Percentiles rank a stretch among this genome's conserved stretches.
phyloP scores from a whole-genome alignment of 2,113 vertebrate genomes.

The Zosterops pallidus region DNA sequence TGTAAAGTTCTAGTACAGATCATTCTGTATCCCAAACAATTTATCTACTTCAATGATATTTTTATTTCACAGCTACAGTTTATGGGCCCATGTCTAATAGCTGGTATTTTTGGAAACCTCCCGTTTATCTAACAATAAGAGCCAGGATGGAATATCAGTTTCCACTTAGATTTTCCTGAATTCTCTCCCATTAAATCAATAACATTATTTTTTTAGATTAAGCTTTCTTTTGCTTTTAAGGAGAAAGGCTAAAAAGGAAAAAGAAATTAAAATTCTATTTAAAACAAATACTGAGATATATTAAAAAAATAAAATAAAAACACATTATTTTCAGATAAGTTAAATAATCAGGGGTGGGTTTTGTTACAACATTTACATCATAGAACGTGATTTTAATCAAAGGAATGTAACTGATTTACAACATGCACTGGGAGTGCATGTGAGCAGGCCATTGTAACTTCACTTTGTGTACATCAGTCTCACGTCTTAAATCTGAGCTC shows the following conservation, averaged over 20 bases:
- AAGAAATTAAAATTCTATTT: neutral
- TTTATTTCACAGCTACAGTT: conserved; percentile 48
- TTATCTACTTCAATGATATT: conserved; percentile 41
- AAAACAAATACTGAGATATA: neutral
- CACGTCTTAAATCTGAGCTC: neutral
- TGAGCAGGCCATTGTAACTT: neutral
- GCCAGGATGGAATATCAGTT: conserved; percentile 5
- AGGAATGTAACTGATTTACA: neutral
- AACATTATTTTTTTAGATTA: conserved; percentile 16
- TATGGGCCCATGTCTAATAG: conserved; percentile 16
- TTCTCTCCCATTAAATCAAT: conserved; percentile 30
- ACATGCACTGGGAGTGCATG: neutral
- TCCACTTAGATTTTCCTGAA: conserved; percentile 45
- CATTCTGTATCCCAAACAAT: conserved; percentile 56
- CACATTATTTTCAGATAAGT: neutral
- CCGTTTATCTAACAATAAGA: conserved; percentile 36
- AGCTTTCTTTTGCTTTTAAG: neutral
- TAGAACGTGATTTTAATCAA: neutral
- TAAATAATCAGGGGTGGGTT: neutral
- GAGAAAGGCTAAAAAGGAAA: neutral
- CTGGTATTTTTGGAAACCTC: conserved; percentile 57
- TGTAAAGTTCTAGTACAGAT: conserved; percentile 46
- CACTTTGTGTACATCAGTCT: neutral
- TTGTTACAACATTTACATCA: neutral
- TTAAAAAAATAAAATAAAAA: neutral